Evolutionary conservation across 2,113 vertebrate genomes (phyloP), one percentile per base, ranked within the genome.

Genomic region (Rhea americana): DNA sequence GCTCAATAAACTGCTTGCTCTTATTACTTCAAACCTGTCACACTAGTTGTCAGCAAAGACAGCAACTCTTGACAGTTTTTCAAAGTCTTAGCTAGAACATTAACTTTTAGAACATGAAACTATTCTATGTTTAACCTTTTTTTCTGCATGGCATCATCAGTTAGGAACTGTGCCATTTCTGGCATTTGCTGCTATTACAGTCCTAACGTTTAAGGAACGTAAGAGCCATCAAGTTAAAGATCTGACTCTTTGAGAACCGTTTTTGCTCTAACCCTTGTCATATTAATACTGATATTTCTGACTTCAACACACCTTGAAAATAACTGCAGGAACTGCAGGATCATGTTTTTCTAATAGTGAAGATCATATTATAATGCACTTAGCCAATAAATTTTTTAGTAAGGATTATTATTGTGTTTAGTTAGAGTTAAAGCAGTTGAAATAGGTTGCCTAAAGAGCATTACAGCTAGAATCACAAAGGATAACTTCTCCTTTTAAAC

Each of bases 1-100:
- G 70, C 85, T 95, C 77, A 86, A 70, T 89, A 94, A 93, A 94
- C 85, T 90, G n/a, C 85, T 88, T 93, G 90, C 77, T 96, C 88
- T 89, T 93, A 94, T 93, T 96, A 86, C 70, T 95, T 94, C 83
- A 94, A 78, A 78, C 25, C 62, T 93, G 93, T 95, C 94, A 89
- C 25, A 13, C 70, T 88, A 39, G 0, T 94, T 85, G 72, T 86
- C 62, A 82, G 83, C 2, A 2, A 93, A 95, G 95, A 93, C 74
- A 93, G 88, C 77, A 93, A 79, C 77, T 90, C 90, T 93, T 93
- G 89, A 89, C 93, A 96, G 91, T 92, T 93, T 91, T 89, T 71
- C 50, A 67, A 91, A 96, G 92, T 77, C 82, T 85, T 93, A 53
- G 74, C 96, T 94, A 95, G 78, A 95, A 96, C 84, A 85, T 91